Percentiles rank a stretch among this genome's conserved stretches.
phyloP scores from a whole-genome alignment of 2,888 invertebrate species.

The Noctua janthe region DNA sequence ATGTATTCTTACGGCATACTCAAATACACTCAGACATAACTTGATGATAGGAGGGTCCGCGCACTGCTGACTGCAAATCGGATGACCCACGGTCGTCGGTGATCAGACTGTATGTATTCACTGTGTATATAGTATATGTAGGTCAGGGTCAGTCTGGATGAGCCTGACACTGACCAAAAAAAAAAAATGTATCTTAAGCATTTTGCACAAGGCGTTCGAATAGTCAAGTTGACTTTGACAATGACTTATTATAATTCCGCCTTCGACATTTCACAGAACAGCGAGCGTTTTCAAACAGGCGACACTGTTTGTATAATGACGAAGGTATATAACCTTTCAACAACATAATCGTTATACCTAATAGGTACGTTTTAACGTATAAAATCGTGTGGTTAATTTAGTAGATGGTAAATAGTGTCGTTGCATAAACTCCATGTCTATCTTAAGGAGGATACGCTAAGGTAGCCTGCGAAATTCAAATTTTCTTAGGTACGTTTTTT shows the following conservation, averaged over 20 bases:
- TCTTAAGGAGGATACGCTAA: neutral
- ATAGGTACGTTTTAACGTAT: neutral
- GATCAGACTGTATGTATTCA: too few relatives aligned
- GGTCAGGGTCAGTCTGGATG: too few relatives aligned
- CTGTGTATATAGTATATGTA: too few relatives aligned
- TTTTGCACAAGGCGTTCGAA: neutral
- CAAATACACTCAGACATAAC: too few relatives aligned
- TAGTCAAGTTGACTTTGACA: neutral
- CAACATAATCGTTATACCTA: neutral
- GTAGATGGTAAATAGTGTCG: neutral
- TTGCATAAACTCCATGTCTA: neutral
- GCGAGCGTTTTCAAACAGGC: neutral
- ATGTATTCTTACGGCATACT: too few relatives aligned
- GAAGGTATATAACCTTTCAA: neutral
- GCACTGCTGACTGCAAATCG: too few relatives aligned
- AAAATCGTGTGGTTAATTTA: neutral
- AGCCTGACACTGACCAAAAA: too few relatives aligned
- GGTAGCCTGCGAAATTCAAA: too few relatives aligned
- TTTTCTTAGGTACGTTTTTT: too few relatives aligned
- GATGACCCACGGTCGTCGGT: too few relatives aligned
- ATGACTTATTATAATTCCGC: neutral
- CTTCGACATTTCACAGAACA: neutral
- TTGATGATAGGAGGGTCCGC: too few relatives aligned
- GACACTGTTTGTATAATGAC: neutral
- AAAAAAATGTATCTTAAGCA: too few relatives aligned